Conservation (phyloP, 2,113 vertebrate species). For the Gallinago paraguaiae region DNA sequence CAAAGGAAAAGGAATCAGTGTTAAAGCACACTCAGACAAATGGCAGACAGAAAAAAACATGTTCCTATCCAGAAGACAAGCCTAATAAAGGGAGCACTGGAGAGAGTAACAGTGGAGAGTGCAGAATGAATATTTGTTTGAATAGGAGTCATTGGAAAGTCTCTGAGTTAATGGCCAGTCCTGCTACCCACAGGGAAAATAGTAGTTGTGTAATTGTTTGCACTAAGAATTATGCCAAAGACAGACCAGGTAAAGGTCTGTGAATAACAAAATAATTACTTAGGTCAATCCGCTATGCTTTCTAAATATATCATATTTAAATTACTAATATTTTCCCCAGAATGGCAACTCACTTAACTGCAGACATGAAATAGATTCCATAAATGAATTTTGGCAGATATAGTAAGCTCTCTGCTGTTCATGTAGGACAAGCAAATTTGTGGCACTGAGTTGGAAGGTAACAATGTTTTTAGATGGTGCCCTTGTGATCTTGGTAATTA, state of each 20-base stretch:
- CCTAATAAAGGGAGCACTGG: neutral
- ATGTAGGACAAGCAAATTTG: neutral
- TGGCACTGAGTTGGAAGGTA: conserved; percentile 11
- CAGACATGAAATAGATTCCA: neutral
- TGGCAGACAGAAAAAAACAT: neutral
- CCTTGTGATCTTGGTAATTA: conserved; percentile 38
- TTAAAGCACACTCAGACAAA: neutral
- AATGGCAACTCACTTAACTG: neutral
- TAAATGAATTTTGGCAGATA: neutral
- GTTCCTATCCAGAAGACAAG: neutral
- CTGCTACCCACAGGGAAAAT: neutral
- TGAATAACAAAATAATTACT: neutral
- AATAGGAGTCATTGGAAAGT: neutral
- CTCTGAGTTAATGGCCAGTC: neutral
- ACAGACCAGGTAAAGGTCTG: neutral
- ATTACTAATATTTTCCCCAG: neutral
- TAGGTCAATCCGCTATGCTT: neutral
- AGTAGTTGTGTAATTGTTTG: neutral
- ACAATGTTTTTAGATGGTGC: neutral
- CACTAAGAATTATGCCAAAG: neutral
- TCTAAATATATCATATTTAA: neutral
- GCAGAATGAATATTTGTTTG: neutral
- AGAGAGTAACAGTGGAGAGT: neutral
- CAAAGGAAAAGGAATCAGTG: neutral
- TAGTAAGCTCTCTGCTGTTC: neutral